phyloP scores from a whole-genome alignment of 1,140 invertebrate genomes.

The Drosophila nikananu region DNA sequence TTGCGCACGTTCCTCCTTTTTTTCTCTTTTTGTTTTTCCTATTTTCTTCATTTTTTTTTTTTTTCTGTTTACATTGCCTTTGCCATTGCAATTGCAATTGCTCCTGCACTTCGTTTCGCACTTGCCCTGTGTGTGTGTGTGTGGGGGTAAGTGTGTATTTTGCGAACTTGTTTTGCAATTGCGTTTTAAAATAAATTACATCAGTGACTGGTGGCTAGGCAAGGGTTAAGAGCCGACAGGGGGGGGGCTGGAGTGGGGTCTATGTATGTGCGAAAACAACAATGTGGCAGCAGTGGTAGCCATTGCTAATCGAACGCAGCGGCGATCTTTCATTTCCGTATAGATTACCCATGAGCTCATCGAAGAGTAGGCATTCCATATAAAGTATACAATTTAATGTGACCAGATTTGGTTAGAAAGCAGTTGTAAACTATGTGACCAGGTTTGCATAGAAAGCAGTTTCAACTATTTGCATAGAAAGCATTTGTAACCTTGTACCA shows the following conservation, averaged over 20 bases:
- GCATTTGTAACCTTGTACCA: not conserved
- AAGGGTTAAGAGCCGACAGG: not conserved
- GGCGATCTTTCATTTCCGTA: slow-evolving; percentile 57
- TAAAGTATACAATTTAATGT: not conserved
- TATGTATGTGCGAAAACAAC: slow-evolving; percentile 32
- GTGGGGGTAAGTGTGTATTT: slow-evolving; percentile 22
- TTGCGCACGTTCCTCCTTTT: slow-evolving; percentile 36
- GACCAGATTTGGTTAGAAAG: not conserved
- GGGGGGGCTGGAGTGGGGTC: slow-evolving; percentile 1
- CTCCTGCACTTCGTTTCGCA: slow-evolving; percentile 48
- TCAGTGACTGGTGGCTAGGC: slow-evolving; percentile 26
- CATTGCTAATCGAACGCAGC: slow-evolving; percentile 59
- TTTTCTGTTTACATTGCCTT: slow-evolving; percentile 32
- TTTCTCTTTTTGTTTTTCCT: slow-evolving; percentile 4
- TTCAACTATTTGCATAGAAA: not conserved
- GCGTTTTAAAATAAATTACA: slow-evolving; percentile 79
- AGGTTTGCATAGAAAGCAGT: not conserved
- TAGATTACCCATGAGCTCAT: slow-evolving; percentile 60
- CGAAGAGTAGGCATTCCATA: not conserved
- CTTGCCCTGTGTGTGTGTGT: slow-evolving; percentile 6
- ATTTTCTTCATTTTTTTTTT: slow-evolving; percentile 28
- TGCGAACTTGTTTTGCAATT: slow-evolving; percentile 72
- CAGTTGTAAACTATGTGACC: not conserved
- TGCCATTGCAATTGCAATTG: slow-evolving; percentile 39
- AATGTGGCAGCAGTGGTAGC: slow-evolving; percentile 38